Evolutionary conservation across 2,113 vertebrate species (phyloP).

Genomic region (Ceyx melanurus): DNA sequence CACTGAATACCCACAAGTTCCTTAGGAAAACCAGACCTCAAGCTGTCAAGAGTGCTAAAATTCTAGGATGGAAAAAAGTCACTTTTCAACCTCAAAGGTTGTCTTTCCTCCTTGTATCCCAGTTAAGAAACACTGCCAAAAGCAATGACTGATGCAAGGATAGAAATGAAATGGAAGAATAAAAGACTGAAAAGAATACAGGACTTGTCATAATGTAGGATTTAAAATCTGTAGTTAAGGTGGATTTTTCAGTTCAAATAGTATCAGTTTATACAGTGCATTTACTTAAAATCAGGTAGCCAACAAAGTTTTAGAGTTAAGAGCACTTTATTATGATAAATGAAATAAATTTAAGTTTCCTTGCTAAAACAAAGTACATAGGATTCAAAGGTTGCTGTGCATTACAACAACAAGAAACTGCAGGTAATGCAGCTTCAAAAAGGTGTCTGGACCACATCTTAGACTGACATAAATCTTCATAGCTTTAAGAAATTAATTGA

Average conservation of each 20-base stretch:
- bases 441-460: not conserved
- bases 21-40: not conserved
- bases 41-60: not conserved
- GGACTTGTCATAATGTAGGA: not conserved
- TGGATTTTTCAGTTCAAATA: not conserved
- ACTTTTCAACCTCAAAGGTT: not conserved
- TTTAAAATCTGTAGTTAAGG: not conserved
- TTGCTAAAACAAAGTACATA: not conserved
- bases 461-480: not conserved
- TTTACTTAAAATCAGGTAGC: not conserved
- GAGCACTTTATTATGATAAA: not conserved
- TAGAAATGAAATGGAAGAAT: not conserved
- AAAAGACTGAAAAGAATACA: not conserved
- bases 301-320: not conserved
- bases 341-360: not conserved
- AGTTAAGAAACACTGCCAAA: constrained; percentile 1
- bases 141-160: not conserved
- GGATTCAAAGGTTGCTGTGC: not conserved
- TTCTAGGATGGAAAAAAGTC: not conserved
- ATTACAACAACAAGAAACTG: not conserved
- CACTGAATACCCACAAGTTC: not conserved
- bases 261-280: not conserved
- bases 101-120: not conserved
- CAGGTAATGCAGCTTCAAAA: not conserved
- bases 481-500: constrained; percentile 20